A percentile compares a stretch with the other conserved stretches of the same genome.
These are phyloP conservation scores for Eretmocerus hayati DNA, from an alignment of 2,888 invertebrate species.

Conservation along the genomic window DNA sequence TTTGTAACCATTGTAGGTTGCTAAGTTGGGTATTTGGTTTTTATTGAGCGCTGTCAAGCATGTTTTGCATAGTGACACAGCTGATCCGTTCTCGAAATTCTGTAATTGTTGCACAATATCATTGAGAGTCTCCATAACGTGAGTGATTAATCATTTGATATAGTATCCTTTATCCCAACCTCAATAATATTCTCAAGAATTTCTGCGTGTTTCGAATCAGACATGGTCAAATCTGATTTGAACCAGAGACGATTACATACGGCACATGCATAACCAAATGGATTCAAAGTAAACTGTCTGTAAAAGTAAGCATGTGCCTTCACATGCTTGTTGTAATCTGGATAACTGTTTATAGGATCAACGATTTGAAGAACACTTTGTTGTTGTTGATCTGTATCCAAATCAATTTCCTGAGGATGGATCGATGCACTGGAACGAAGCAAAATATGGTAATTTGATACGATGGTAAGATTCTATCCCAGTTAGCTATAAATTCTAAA, in stretches of 20 bases:
- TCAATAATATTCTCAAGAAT: neutral
- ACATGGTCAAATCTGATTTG: slow-evolving; percentile 1
- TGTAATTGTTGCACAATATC: neutral
- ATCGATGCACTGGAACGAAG: no score
- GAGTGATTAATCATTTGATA: neutral
- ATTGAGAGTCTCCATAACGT: neutral
- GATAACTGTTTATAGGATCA: neutral
- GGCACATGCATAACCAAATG: slow-evolving; percentile 3
- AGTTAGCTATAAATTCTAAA: no score
- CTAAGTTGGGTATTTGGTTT: neutral
- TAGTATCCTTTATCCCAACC: neutral
- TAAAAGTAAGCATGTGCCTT: neutral
- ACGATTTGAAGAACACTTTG: no score
- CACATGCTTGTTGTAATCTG: neutral
- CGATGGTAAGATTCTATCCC: no score
- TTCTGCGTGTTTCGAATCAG: neutral
- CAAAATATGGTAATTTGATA: no score
- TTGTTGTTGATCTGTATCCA: no score
- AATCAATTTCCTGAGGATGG: no score
- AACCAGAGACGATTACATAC: slow-evolving; percentile 13
- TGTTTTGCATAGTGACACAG: neutral
- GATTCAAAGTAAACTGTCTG: neutral
- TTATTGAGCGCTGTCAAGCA: neutral
- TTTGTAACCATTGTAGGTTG: slow-evolving; percentile 1
- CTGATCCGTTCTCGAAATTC: neutral